Conservation (phyloP, 2,797 vertebrate species). For the Vireo griseus region DNA sequence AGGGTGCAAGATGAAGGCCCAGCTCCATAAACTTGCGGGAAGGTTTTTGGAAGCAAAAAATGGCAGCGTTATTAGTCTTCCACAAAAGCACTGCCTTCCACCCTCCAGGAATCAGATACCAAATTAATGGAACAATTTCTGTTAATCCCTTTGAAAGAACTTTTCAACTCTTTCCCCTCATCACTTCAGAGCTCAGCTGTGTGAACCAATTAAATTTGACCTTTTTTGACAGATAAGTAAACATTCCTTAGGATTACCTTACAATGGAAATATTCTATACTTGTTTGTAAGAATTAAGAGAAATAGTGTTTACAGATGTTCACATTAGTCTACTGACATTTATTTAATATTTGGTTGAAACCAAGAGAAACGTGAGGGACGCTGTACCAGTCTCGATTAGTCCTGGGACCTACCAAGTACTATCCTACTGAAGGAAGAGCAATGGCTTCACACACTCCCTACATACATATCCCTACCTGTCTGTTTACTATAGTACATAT, state of each 20-base stretch:
- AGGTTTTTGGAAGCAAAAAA: background rate
- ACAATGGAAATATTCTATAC: background rate
- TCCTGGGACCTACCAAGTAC: background rate
- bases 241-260: background rate
- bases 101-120: background rate
- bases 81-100: background rate
- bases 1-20: background rate
- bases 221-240: background rate
- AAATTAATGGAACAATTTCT: background rate
- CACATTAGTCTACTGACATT: background rate
- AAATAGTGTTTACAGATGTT: background rate
- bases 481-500: accelerated
- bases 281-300: background rate
- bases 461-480: accelerated
- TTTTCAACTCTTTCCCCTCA: background rate
- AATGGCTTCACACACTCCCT: background rate
- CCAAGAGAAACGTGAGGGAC: background rate
- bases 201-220: background rate
- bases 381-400: background rate
- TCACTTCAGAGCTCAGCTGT: background rate
- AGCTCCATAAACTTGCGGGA: background rate
- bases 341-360: background rate
- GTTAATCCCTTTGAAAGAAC: background rate
- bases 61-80: background rate
- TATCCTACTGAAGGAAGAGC: background rate